Conservation (phyloP, 2,888 invertebrate species). For the Spilarctia lutea region DNA sequence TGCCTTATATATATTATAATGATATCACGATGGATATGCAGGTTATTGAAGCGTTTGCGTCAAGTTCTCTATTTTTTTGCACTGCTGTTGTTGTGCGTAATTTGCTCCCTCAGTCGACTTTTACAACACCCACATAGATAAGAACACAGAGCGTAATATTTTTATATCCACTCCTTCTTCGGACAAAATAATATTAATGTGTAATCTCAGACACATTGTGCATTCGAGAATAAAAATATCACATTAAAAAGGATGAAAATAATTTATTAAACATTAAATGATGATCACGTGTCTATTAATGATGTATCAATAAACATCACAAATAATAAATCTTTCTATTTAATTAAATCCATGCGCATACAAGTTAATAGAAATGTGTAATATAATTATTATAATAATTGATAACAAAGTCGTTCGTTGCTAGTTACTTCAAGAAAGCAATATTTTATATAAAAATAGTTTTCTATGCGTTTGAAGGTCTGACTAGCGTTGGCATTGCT, state of each 20-base stretch:
- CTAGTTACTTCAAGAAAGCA: background rate
- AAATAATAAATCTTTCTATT: conserved; percentile 1
- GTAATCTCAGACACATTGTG: too few species aligned
- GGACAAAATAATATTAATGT: too few species aligned
- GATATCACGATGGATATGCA: rapidly evolving
- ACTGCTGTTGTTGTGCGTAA: too few species aligned
- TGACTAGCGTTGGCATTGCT: background rate
- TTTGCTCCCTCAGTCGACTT: too few species aligned
- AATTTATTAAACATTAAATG: background rate
- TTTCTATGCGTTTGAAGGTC: background rate
- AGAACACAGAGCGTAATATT: too few species aligned
- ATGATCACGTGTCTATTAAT: background rate
- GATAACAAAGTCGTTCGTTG: background rate
- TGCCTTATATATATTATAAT: too few species aligned
- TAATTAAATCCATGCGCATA: background rate
- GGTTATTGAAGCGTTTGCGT: too few species aligned
- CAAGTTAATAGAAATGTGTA: background rate
- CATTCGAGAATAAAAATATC: background rate
- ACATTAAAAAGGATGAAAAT: too few species aligned
- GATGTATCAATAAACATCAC: too few species aligned
- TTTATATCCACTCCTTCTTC: too few species aligned
- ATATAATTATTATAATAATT: background rate
- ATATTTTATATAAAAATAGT: background rate
- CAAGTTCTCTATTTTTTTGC: too few species aligned
- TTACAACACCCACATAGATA: too few species aligned